Conservation (phyloP, 2,113 vertebrate species). For the Kobus ellipsiprymnus region DNA sequence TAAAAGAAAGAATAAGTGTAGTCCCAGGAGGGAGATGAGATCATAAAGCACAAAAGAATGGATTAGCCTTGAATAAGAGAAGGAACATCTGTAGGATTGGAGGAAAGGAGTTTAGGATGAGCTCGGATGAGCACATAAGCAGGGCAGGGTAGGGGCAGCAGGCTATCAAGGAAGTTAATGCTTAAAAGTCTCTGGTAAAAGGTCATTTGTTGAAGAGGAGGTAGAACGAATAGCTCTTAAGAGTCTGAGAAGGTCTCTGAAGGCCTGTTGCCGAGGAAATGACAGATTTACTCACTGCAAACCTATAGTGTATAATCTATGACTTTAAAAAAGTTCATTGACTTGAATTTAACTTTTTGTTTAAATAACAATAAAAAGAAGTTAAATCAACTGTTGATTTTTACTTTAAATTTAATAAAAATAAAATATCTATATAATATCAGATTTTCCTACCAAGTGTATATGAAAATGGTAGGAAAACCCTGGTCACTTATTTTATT, state of each 20-base stretch:
- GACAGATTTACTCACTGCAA: not conserved
- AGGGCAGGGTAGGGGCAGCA: not conserved
- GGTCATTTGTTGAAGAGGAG: not conserved
- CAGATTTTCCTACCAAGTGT: not conserved
- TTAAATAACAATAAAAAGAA: not conserved
- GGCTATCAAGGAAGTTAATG: not conserved
- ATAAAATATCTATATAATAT: not conserved
- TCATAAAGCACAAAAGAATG: not conserved
- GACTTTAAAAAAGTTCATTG: not conserved
- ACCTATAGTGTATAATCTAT: not conserved
- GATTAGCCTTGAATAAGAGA: not conserved
- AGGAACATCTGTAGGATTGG: not conserved
- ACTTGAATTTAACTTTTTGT: not conserved
- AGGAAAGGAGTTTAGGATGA: not conserved
- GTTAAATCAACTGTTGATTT: not conserved
- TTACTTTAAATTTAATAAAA: not conserved
- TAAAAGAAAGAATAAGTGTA: not conserved
- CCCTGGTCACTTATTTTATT: not conserved
- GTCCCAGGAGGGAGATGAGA: not conserved
- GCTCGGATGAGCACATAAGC: not conserved
- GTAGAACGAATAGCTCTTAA: not conserved
- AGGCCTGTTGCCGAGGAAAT: not conserved
- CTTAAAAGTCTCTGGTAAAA: not conserved
- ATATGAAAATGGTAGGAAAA: not conserved
- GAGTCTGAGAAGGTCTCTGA: not conserved